Evolutionary conservation across 2,888 invertebrate genomes (phyloP), one percentile per base, ranked within the genome.

Genomic region (Caenorhabditis drosophilae): DNA sequence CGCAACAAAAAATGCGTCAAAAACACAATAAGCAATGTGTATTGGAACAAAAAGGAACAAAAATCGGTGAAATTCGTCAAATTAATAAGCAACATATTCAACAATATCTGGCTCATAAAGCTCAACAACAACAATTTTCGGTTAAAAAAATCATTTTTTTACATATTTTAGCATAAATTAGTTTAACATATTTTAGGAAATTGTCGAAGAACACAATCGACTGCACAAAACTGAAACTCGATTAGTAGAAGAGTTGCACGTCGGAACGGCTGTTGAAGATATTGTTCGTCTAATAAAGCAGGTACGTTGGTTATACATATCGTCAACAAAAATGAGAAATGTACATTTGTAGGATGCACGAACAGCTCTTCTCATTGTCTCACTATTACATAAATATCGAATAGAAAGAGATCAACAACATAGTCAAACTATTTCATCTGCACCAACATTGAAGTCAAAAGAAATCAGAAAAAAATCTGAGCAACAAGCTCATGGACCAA

Each of bases 351-450:
- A 77, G 52, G 79, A 83, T 48, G 67, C 77, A 6, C 57, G 77
- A 25, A 75, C 79, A 6, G 78, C 83, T 20, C 63, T 82, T 4
- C 67, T 82, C 23, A 80, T 83, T 26, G 80, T 83, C 1, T 79
- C 79, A 11, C 62, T 83, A 18, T 54, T 83, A 35, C 71, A 77
- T 22, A 70, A 73, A 23, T 81, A 75, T 51, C 78, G 81, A 27
- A 51, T 48, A 6, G 48, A 48, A 36, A 11, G 48, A 4, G 48
- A 48, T 48, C 36, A 48, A 18, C 35, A 48, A 48, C 45, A 45
- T 38, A 7, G n/a, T 6, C 6, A 7, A 11, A n/a, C n/a, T 15
- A n/a, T 18, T 16, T 7, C 38, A 16, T 31, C 45, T 27, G 31
- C 31, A 31, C 31, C 6, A 31, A 12, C 31, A 31, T 12, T n/a